Base-by-base conservation (phyloP, 2,797 vertebrate genomes). In the Eulemur mongoz region DNA sequence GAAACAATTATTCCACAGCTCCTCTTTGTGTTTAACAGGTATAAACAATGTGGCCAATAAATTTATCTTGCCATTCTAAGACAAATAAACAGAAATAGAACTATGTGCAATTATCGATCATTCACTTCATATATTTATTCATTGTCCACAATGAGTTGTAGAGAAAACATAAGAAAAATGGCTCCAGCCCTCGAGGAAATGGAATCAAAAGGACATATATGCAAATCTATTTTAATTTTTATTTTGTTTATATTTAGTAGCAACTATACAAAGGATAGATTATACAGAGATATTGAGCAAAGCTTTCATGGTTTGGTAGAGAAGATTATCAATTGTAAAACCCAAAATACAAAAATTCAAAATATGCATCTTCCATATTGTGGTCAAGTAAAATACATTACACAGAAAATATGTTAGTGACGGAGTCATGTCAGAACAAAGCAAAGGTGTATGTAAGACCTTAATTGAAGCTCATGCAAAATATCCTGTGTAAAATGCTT, bases 61-160 rank as follows among this genome's bases (percentile, higher is more conserved):
- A 95, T 94, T 89, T 70, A 91, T 91, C 92, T 97, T 95, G 59
- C 38, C 59, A 81, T 79, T 94, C 87, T 35, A 96, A 92, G 22
- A 35, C 93, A 97, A 96, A 96, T 88, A 97, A 97, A 97, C n/a
- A 89, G 50, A 97, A 97, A 52, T 80, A 94, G 61, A 83, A 91
- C 38, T 7, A 11, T 40, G n/a, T 75, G 54, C 20, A 94, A 86
- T 72, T 91, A 93, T 94, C 14, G 15, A 61, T 96, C 73, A 87
- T 88, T 89, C 80, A 81, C 30, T 93, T 94, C n/a, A 23, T 45
- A 59, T 82, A 82, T 88, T 96, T 97, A 87, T 50, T 63, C 35
- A 92, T 8, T 73, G 45, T 80, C 84, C 48, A 90, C 40, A 95
- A 35, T 78, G 32, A 96, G 25, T 40, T 61, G 2, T 17, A 79